Evolutionary conservation across 1,140 invertebrate genomes (phyloP), one percentile per base, ranked within the genome.

Genomic region (Leptoteleia sp.): DNA sequence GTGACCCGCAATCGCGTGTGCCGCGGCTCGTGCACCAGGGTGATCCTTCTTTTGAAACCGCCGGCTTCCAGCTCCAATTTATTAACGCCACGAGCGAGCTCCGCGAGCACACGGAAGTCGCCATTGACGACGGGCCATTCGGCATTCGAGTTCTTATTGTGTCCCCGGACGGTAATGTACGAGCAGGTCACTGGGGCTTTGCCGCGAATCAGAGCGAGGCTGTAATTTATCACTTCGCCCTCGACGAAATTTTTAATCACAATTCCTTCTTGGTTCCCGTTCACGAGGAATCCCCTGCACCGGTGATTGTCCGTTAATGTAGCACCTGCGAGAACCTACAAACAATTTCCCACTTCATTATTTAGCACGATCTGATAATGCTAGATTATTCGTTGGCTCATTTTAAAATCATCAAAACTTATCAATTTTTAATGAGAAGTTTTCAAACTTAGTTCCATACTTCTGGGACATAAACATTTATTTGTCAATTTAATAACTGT

Each of bases 1-100:
- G 91, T 90, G 5, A 94, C 91, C 16, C 89, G 83, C 19, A 89
- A 59, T 57, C 87, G 82, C 0, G 87, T 89, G 0, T 82, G 68
- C 31, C 87, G 76, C 0, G 89, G 89, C 25, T 90, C 89, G 42
- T 89, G 83, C 2, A 84, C 70, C 0, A 90, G 38, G 4, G 73
- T 81, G 0, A 90, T 67, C 55, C 80, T 84, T 29, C 61, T 76
- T 40, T 83, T 88, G 5, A 83, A 65, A 6, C 81, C 81, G 1
- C 82, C 83, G 5, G 84, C 83, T 37, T 89, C 87, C 0, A 90
- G 52, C 48, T 89, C 88, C 40, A 90, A 33, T 50, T 83, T 83
- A 33, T 90, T 90, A 0, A 70, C 52, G 0, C 89, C 89, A 0
- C 85, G 82, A 0, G 77, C 47, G 1, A 90, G 35, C 11, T 89